These are phyloP conservation scores for Archilochus colubris DNA, from an alignment of 2,113 vertebrate genomes.

Conservation along the genomic window DNA sequence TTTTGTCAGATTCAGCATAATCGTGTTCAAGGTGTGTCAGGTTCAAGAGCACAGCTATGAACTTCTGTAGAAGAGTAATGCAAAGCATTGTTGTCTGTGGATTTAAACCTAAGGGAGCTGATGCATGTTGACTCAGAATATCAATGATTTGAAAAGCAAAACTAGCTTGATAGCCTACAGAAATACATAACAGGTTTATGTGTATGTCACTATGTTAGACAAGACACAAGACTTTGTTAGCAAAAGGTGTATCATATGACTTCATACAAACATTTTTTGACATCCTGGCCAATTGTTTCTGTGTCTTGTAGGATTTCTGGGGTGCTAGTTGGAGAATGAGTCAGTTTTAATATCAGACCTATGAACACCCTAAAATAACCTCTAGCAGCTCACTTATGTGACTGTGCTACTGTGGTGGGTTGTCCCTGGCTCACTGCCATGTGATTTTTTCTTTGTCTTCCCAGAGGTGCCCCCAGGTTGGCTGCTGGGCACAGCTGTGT, in stretches of 20 bases:
- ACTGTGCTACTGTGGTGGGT: background rate
- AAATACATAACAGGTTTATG: background rate
- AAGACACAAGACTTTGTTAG: background rate
- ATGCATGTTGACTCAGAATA: too few relatives aligned
- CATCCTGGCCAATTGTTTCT: background rate
- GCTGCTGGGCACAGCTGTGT: background rate
- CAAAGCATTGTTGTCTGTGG: too few relatives aligned
- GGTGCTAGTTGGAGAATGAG: background rate
- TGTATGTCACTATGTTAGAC: background rate
- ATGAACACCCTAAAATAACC: background rate
- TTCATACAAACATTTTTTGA: background rate
- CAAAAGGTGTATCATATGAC: background rate
- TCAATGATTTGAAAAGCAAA: too few relatives aligned
- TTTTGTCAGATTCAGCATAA: too few relatives aligned
- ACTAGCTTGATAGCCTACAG: too few relatives aligned
- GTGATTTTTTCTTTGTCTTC: background rate
- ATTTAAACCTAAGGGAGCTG: too few relatives aligned
- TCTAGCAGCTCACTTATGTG: background rate
- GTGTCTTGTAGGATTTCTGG: background rate
- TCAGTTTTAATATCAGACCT: background rate
- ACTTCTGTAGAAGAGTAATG: too few relatives aligned
- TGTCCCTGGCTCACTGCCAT: background rate
- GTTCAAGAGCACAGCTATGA: too few relatives aligned
- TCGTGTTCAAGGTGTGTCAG: too few relatives aligned
- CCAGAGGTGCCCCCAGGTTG: background rate